Base-by-base conservation (phyloP, 2,113 vertebrate genomes). In the Chaenogobius annularis region DNA sequence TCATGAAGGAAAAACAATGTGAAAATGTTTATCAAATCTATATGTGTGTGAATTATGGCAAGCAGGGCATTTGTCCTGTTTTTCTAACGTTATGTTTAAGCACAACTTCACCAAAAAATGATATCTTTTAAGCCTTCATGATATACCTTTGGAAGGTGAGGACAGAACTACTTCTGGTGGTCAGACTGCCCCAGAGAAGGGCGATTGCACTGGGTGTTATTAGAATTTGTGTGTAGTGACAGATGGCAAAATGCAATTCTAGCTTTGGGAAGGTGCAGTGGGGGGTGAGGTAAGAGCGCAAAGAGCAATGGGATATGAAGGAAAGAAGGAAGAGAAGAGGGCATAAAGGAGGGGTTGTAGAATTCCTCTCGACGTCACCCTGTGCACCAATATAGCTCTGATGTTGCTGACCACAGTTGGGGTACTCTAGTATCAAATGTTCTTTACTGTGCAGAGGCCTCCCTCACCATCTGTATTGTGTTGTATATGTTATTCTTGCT, bases 171-270 rank as follows among this genome's bases (percentile, higher is more conserved):
- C 12, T 37, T n/a, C 26, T 31, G 81, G 85, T 88, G 87, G 85
- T 72, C 58, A 8, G 22, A 22, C 58, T 23, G 74, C 74, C 7
- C 23, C 22, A 15, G 68, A 81, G 72, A 35, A 68, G 61, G 68
- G 55, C 44, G 74, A 54, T 14, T 54, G 68, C 50, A 71, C 68
- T 48, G 70, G 79, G 78, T 76, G 79, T 79, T 77, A 90, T 79
- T 77, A 85, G 87, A 87, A 87, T 90, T 79, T 81, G 77, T 55
- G 54, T 73, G 83, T 69, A 83, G 82, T 88, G 92, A 94, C 93
- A 92, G 90, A 92, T 92, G 91, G 91, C 69, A 88, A 91, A 91
- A 85, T 84, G 86, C 78, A 80, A 52, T 63, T 74, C 81, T 89
- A 68, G 80, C 83, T 85, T 84, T 80, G 82, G 84, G 81, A 76